Percentiles rank a stretch among this genome's conserved stretches.
phyloP scores from a whole-genome alignment of 2,797 vertebrate species.

The Mormyrops attenuatus region DNA sequence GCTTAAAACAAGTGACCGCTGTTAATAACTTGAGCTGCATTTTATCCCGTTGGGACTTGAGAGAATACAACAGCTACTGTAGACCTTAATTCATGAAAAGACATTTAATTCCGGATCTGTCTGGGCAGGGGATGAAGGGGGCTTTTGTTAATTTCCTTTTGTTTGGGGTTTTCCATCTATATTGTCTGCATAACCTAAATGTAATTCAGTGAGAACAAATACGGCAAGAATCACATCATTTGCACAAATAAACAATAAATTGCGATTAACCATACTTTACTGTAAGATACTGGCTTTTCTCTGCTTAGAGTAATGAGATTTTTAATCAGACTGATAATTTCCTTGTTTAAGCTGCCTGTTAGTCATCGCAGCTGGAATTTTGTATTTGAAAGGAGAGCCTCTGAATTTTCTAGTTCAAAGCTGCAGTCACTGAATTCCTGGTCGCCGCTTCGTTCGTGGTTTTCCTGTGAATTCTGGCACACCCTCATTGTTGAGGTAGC shows the following conservation, averaged over 20 bases:
- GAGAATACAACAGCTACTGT: slow-evolving; percentile 17
- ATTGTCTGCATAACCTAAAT: slow-evolving; percentile 82
- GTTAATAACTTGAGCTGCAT: slow-evolving; percentile 13
- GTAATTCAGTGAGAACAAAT: slow-evolving; percentile 78
- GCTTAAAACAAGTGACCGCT: neutral
- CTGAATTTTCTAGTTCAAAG: neutral
- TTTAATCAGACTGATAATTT: neutral
- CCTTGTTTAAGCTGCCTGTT: neutral
- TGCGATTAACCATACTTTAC: slow-evolving; percentile 47
- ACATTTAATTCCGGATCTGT: slow-evolving; percentile 1
- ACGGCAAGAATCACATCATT: slow-evolving; percentile 59
- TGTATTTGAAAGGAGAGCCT: neutral
- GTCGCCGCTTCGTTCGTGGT: neutral
- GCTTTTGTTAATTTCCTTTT: slow-evolving; percentile 11
- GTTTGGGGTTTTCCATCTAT: slow-evolving; percentile 47
- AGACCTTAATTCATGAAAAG: neutral
- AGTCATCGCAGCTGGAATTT: neutral
- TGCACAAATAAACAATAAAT: slow-evolving; percentile 57
- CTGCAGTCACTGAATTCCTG: neutral
- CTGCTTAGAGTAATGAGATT: neutral
- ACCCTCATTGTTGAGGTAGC: neutral
- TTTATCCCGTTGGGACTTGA: slow-evolving; percentile 19
- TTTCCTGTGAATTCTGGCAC: neutral
- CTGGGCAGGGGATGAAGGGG: neutral
- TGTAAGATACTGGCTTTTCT: slow-evolving; percentile 9